Percentiles rank a stretch among this genome's conserved stretches.
Evolutionary conservation across 2,797 vertebrate genomes (phyloP).

Genomic region (Tachyglossus aculeatus): DNA sequence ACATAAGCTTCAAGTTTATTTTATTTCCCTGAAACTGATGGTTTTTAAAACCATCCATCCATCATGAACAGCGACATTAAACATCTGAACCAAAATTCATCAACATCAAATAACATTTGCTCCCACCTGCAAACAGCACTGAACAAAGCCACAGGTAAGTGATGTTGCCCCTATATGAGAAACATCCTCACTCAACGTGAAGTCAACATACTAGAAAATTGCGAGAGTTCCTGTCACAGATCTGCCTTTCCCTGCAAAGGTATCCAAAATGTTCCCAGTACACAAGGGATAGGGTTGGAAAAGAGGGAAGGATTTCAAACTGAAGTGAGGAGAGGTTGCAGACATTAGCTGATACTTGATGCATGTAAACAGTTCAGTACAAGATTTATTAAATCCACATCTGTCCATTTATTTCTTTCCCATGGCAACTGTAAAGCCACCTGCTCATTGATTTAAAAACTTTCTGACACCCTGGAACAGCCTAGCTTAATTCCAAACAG

Average conservation of each 20-base stretch:
- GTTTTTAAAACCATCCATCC: not conserved
- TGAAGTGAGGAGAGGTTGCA: not conserved
- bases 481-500: not conserved
- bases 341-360: not conserved
- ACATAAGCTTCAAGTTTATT: constrained; percentile 26
- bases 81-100: no score
- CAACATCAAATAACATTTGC: not conserved
- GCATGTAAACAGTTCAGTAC: constrained; percentile 9
- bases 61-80: no score
- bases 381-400: constrained; percentile 9
- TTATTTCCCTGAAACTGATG: constrained; percentile 20
- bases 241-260: not conserved
- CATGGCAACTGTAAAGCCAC: constrained; percentile 29
- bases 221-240: constrained; percentile 15
- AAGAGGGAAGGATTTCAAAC: not conserved
- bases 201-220: not conserved
- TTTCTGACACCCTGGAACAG: not conserved
- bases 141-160: no score
- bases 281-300: constrained; percentile 1
- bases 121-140: constrained; percentile 11
- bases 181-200: constrained; percentile 2
- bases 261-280: not conserved
- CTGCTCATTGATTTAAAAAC: constrained; percentile 10
- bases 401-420: constrained; percentile 15
- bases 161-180: no score